Evolutionary conservation across 2,888 invertebrate genomes (phyloP).

Genomic region (Aporophyla nigra): DNA sequence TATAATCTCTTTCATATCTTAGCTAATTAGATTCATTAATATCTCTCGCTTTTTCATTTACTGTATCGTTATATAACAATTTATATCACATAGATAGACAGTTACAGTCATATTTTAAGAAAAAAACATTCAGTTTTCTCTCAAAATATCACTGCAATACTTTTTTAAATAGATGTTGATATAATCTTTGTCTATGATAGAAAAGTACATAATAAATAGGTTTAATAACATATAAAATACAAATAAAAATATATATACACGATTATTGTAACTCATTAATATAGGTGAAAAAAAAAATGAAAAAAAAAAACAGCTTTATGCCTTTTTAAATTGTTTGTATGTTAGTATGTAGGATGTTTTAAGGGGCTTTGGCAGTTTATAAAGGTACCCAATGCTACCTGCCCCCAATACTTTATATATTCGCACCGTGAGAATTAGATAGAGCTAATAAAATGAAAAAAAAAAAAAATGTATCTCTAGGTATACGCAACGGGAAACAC

Average conservation of each 20-base stretch:
- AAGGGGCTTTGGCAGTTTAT: conserved; percentile 81
- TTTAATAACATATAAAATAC: conserved; percentile 86
- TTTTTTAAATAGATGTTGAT: conserved; percentile 86
- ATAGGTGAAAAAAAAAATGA: conserved; percentile 82
- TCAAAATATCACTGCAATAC: conserved; percentile 71
- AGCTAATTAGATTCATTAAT: conserved; percentile 87
- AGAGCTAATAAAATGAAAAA: conserved; percentile 83
- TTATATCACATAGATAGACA: conserved; percentile 71
- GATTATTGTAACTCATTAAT: conserved; percentile 88
- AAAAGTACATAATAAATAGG: conserved; percentile 89
- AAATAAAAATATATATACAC: conserved; percentile 91
- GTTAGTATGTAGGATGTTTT: conserved; percentile 85
- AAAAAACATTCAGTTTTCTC: conserved; percentile 59
- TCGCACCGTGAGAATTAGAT: conserved; percentile 88
- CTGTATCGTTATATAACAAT: conserved; percentile 74
- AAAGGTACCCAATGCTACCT: conserved; percentile 81
- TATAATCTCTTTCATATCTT: conserved; percentile 87
- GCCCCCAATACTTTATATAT: conserved; percentile 80
- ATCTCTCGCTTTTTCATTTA: conserved; percentile 86
- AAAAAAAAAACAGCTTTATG: conserved; percentile 89
- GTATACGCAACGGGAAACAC: conserved; percentile 74
- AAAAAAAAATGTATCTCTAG: conserved; percentile 79
- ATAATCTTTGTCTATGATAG: conserved; percentile 89
- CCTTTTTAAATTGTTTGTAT: conserved; percentile 90
- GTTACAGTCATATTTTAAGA: conserved; percentile 72